These are phyloP conservation scores for rabbit (Oryctolagus cuniculus) DNA, from an alignment of 2,113 vertebrate genomes.

Conservation along the genomic window DNA sequence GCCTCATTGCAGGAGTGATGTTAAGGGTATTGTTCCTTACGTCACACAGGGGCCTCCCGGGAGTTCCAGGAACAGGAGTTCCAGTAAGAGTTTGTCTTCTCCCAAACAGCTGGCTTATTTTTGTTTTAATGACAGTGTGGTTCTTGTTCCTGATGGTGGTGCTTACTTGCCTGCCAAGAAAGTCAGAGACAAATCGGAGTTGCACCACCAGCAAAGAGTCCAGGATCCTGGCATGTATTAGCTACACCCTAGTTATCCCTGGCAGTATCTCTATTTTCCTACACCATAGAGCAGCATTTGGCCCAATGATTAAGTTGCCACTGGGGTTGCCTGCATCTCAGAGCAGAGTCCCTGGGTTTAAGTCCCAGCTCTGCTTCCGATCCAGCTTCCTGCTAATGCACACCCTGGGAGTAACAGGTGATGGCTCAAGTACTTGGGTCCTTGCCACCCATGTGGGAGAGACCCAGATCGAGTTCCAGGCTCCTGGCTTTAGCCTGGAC, in stretches of 20 bases:
- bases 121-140: background rate
- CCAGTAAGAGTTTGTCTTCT: background rate
- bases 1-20: background rate
- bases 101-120: background rate
- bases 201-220: background rate
- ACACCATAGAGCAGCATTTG: too few relatives aligned
- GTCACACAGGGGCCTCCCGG: background rate
- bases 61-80: background rate
- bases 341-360: too few relatives aligned
- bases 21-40: background rate
- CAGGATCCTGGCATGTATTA: rapidly evolving
- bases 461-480: too few relatives aligned
- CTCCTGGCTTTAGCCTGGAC: too few relatives aligned
- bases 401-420: too few relatives aligned
- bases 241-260: rapidly evolving
- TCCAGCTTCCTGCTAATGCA: too few relatives aligned
- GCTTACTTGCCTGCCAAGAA: background rate
- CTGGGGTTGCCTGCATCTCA: too few relatives aligned
- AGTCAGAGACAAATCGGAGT: background rate
- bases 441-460: too few relatives aligned
- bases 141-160: background rate
- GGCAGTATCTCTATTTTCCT: background rate
- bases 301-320: too few relatives aligned
- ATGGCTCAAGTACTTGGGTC: too few relatives aligned
- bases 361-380: too few relatives aligned